Base-by-base conservation (phyloP, 2,797 vertebrate genomes). In the Pampus argenteus region DNA sequence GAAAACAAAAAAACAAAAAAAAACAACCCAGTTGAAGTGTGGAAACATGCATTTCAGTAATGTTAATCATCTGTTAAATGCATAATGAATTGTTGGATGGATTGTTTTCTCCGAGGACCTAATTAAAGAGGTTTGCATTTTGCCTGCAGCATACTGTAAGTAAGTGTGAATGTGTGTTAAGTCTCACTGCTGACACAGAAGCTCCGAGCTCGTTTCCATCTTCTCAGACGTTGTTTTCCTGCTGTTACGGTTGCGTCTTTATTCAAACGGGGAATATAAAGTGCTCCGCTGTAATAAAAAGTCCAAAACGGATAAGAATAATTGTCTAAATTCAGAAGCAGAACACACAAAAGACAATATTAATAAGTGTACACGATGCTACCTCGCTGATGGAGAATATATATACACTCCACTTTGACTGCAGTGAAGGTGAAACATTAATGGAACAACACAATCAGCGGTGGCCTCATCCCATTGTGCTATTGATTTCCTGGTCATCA, bases 41-140 rank as follows among this genome's bases (percentile, higher is more conserved):
- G 38, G 36, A 76, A 76, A 62, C 70, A 73, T 72, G 90, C 57
- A 89, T 86, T 85, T 80, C 74, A 74, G 76, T 65, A 75, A 68
- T 72, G 72, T 83, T 93, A 92, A 92, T 93, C 89, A 92, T 87
- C 83, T 86, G 86, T 85, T 90, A 91, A 94, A 90, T 91, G 88
- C 86, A 88, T 90, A 82, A 93, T 90, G 85, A 93, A 90, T 86
- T 84, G 81, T 83, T 84, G 79, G 82, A 85, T 29, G 88, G 89
- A 91, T 90, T 91, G 81, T 91, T 93, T 92, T 94, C 94, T 94
- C 91, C 13, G 72, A 91, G 91, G 92, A 91, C 86, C 93, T 81
- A 92, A 94, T 94, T 94, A 95, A 90, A 87, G 78, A 82, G 76
- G 66, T 80, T 68, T 68, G 73, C 60, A 50, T 85, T 72, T 79